Percentiles rank a stretch among this genome's conserved stretches.
These are phyloP conservation scores for Embidobia sp. DNA, from an alignment of 2,888 invertebrate species.

Conservation along the genomic window DNA sequence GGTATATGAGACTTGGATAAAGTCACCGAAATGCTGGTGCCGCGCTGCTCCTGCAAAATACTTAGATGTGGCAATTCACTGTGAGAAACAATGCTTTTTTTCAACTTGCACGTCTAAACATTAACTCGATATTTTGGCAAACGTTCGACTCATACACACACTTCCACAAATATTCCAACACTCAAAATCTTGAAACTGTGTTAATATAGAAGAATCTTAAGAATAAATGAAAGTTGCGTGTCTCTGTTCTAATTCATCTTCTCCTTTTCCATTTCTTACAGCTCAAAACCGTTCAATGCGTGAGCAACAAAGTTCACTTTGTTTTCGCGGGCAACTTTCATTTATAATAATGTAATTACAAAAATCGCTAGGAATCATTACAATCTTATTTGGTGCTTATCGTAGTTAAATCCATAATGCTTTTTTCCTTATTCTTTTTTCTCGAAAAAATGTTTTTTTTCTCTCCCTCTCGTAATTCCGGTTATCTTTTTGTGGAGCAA, in stretches of 20 bases:
- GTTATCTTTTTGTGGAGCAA: conserved; percentile 44
- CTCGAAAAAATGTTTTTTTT: conserved; percentile 49
- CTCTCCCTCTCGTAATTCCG: conserved; percentile 47
- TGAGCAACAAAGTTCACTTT: too few species aligned
- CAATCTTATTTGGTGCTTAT: conserved; percentile 76
- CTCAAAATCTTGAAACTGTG: conserved; percentile 59
- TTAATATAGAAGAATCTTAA: conserved; percentile 35
- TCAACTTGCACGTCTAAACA: conserved; percentile 48
- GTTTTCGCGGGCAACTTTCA: conserved; percentile 73
- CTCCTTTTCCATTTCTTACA: background rate
- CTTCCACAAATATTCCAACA: conserved; percentile 72
- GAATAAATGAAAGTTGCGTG: conserved; percentile 75
- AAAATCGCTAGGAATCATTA: conserved; percentile 76
- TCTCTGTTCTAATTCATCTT: background rate
- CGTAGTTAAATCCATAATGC: conserved; percentile 74
- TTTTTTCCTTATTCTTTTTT: conserved; percentile 47
- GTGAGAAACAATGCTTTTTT: conserved; percentile 66
- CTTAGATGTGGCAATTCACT: conserved; percentile 76
- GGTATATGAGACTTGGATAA: conserved; percentile 69
- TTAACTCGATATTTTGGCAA: conserved; percentile 69
- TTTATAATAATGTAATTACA: conserved; percentile 76
- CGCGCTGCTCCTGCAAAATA: conserved; percentile 81
- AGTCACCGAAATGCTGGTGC: conserved; percentile 76
- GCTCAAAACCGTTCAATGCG: too few species aligned
- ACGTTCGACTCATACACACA: conserved; percentile 71